A percentile compares a stretch with the other conserved stretches of the same genome.
phyloP scores from a whole-genome alignment of 2,888 invertebrate genomes.

The Pseudoips prasinana region DNA sequence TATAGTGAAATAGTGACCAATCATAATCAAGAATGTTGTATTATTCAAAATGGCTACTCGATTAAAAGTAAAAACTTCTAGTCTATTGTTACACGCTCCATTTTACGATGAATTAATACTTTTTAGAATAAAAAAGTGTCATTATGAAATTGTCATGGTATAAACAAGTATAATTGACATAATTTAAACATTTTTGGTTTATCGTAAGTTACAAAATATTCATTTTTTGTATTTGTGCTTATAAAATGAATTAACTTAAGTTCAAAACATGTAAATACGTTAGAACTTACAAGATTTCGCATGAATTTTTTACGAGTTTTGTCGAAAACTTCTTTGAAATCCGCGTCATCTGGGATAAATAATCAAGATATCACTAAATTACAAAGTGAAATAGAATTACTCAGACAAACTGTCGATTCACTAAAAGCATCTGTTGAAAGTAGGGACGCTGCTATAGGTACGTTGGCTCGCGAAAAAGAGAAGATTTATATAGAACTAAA shows the following conservation, averaged over 20 bases:
- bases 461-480: constrained; percentile 74
- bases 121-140: too few species aligned
- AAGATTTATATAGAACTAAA: constrained; percentile 70
- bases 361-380: constrained; percentile 47
- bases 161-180: too few species aligned
- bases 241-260: constrained; percentile 27
- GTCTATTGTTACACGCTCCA: constrained; percentile 17
- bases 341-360: constrained; percentile 38
- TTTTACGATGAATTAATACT: too few species aligned
- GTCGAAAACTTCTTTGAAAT: constrained; percentile 44
- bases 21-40: not conserved
- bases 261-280: too few species aligned
- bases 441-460: constrained; percentile 71
- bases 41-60: constrained; percentile 30
- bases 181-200: too few species aligned
- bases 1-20: not conserved
- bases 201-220: too few species aligned
- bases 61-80: constrained; percentile 7
- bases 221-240: too few species aligned
- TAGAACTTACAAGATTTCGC: constrained; percentile 25
- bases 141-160: too few species aligned
- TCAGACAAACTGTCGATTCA: constrained; percentile 62
- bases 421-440: constrained; percentile 68
- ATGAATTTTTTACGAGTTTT: constrained; percentile 49
- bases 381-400: constrained; percentile 59